A percentile compares a stretch with the other conserved stretches of the same genome.
Evolutionary conservation across 2,113 vertebrate species (phyloP).

Genomic region (Panurus biarmicus): DNA sequence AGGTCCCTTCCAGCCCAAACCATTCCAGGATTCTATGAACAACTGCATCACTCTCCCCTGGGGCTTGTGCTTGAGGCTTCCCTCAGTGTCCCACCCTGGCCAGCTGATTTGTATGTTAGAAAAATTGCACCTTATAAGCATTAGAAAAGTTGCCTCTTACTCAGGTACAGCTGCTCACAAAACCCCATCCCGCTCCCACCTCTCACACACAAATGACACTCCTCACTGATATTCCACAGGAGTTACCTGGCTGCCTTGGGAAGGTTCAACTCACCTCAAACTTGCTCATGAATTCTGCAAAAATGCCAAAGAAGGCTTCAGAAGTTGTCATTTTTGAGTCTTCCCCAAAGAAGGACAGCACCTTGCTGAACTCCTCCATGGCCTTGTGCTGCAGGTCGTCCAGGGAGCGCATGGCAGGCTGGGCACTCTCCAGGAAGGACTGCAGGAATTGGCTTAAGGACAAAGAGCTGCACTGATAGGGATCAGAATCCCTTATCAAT

Average conservation of each 20-base stretch:
- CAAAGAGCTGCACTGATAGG: background rate
- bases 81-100: background rate
- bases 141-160: background rate
- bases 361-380: conserved; percentile 89
- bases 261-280: conserved; percentile 82
- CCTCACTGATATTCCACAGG: background rate
- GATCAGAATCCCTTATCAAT: background rate
- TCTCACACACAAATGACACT: fast-evolving
- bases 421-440: conserved; percentile 92
- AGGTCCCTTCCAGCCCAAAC: background rate
- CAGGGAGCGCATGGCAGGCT: conserved; percentile 83
- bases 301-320: conserved; percentile 94
- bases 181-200: fast-evolving
- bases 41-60: background rate
- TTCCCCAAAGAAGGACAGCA: conserved; percentile 90
- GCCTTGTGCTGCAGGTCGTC: conserved; percentile 87
- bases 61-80: background rate
- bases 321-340: conserved; percentile 88
- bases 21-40: background rate
- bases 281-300: conserved; percentile 92
- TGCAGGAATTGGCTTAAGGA: conserved; percentile 71
- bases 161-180: background rate
- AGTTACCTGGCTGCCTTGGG: background rate
- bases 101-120: background rate
- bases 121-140: background rate